Evolutionary conservation across 2,888 invertebrate genomes (phyloP), one percentile per base, ranked within the genome.

Genomic region (Nymphalis c-album): DNA sequence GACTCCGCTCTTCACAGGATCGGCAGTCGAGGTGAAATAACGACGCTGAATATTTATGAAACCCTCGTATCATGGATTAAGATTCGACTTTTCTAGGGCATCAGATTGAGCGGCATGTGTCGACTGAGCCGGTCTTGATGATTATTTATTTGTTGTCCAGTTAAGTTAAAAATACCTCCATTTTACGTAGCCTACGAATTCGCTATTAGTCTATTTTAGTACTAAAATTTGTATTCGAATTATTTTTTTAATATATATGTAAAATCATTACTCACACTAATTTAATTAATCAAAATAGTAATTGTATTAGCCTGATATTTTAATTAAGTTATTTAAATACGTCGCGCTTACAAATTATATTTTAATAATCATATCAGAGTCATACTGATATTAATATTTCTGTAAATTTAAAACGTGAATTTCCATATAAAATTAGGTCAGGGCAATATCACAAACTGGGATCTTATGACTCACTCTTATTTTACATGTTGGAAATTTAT

Each of bases 31-130:
- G 89, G 90, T 90, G 87, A 88, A 90, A 90, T 90, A 90, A 88
- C 85, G 85, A 87, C 85, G 81, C 85, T 87, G 91, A 91, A 91
- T 91, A 91, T 91, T 90, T 91, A 91, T 91, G 87, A 88, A 85
- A 82, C 82, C 79, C 80, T 81, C 84, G 85, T 87, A 88, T 87
- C 85, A 85, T 77, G 86, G 87, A 88, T 89, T 89, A 90, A 87
- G 85, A 87, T 84, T 87, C 81, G 85, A 87, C 85, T 89, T 87
- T 88, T 89, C 85, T 87, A 85, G 87, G 87, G 86, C 87, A 87
- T 86, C 84, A 35, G 67, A 66, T 66, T 67, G 63, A 64, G 59
- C 20, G 31, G 17, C 55, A 48, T 60, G 60, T 50, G 26, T 55
- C 17, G 31, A 22, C 53, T 64, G 22, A n/a, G 40, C 18, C 16